Percentiles rank a stretch among this genome's conserved stretches.
These are phyloP conservation scores for Lanistes nyassanus DNA, from an alignment of 1,140 invertebrate species.

Conservation along the genomic window DNA sequence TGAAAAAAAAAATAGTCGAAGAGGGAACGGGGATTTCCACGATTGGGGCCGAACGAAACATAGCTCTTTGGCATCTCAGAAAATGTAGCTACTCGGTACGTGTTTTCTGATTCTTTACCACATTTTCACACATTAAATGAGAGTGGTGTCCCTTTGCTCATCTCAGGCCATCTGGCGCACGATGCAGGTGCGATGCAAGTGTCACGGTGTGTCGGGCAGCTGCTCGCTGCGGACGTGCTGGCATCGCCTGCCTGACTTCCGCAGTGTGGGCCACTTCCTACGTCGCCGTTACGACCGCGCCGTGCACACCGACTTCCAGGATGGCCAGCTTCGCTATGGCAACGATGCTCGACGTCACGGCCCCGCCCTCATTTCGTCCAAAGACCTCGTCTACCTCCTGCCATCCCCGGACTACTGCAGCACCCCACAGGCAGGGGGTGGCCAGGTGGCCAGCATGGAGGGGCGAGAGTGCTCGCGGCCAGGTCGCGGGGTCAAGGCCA, in stretches of 20 bases:
- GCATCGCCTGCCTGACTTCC: slow-evolving; percentile 87
- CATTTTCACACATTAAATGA: too few species aligned
- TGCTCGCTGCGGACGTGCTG: slow-evolving; percentile 96
- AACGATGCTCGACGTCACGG: slow-evolving; percentile 33
- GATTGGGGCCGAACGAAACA: too few species aligned
- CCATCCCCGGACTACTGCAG: slow-evolving; percentile 88
- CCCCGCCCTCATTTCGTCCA: slow-evolving; percentile 35
- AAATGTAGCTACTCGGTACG: too few species aligned
- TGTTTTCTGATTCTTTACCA: too few species aligned
- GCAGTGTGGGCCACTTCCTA: slow-evolving; percentile 82
- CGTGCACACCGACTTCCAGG: slow-evolving; percentile 56
- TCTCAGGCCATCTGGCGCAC: slow-evolving; percentile 78
- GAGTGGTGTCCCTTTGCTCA: too few species aligned
- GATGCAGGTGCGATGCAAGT: slow-evolving; percentile 89
- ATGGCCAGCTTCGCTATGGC: slow-evolving; percentile 41
- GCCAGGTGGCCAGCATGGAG: slow-evolving; percentile 75
- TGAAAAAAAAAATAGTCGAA: too few species aligned
- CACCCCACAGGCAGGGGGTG: neutral
- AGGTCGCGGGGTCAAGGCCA: slow-evolving; percentile 70
- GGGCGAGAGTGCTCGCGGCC: slow-evolving; percentile 49
- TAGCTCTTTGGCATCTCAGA: too few species aligned
- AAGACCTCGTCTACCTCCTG: slow-evolving; percentile 85
- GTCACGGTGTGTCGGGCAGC: slow-evolving; percentile 95
- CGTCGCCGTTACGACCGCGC: slow-evolving; percentile 83
- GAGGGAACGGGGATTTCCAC: too few species aligned